phyloP scores from a whole-genome alignment of 37 sponge, comb jelly and placozoan genomes.

The Cliona cf. orientalis region DNA sequence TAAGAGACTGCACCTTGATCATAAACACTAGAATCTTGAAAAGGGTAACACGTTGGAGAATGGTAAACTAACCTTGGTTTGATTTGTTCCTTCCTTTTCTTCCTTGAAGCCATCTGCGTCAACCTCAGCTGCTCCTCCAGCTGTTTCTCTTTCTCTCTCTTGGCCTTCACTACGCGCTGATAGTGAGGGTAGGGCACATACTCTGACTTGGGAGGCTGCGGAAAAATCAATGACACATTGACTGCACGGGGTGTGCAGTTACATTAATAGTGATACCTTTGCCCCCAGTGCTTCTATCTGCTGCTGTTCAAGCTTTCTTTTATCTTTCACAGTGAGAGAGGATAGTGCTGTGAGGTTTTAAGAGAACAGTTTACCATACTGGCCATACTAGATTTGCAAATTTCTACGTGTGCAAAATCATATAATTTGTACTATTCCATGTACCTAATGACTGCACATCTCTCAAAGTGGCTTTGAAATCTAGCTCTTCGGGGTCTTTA shows the following conservation, averaged over 20 bases:
- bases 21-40: neutral
- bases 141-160: conserved; percentile 40
- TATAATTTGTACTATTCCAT: neutral
- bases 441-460: conserved; percentile 54
- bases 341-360: conserved; percentile 25
- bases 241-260: no score
- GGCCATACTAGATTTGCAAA: neutral
- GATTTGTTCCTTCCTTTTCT: neutral
- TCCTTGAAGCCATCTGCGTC: neutral
- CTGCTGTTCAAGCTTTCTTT: conserved; percentile 27
- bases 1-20: neutral
- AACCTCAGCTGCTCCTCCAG: conserved; percentile 25
- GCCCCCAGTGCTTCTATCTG: conserved; percentile 49
- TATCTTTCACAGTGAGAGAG: conserved; percentile 16
- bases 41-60: no score
- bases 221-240: no score
- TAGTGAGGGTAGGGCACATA: conserved; percentile 59
- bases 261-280: conserved; percentile 20
- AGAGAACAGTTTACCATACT: neutral
- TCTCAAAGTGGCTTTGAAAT: conserved; percentile 44
- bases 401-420: neutral
- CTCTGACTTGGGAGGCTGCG: conserved; percentile 30
- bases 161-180: conserved; percentile 32
- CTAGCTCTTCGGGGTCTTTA: conserved; percentile 20
- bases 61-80: neutral